phyloP scores from a whole-genome alignment of 1,140 invertebrate genomes.

The Hydropsyche tenuis region DNA sequence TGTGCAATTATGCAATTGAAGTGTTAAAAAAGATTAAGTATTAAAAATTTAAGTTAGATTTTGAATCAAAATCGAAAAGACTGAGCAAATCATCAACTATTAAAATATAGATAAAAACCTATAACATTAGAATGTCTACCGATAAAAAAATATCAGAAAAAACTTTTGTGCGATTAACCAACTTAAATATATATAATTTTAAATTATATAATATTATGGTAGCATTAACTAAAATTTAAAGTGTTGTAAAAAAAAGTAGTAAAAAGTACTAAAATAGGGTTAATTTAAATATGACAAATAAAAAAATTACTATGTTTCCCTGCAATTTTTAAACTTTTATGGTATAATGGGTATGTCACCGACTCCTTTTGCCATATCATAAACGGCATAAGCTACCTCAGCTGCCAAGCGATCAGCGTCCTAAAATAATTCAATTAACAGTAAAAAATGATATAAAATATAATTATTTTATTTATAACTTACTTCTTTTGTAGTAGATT shows the following conservation, averaged over 20 bases:
- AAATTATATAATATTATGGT: too few relatives aligned
- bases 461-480: slow-evolving; percentile 10
- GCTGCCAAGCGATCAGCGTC: slow-evolving; percentile 75
- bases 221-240: too few relatives aligned
- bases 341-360: slow-evolving; percentile 62
- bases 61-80: slow-evolving; percentile 12
- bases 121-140: too few relatives aligned
- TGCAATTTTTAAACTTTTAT: slow-evolving; percentile 2
- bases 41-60: slow-evolving; percentile 1
- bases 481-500: slow-evolving; percentile 79
- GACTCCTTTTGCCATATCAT: slow-evolving; percentile 78
- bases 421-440: slow-evolving; percentile 44
- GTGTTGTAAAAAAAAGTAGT: too few relatives aligned
- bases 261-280: too few relatives aligned
- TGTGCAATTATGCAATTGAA: too few relatives aligned
- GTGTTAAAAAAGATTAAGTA: slow-evolving; percentile 18
- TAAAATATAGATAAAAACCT: background rate
- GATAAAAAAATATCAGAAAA: slow-evolving; percentile 6
- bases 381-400: slow-evolving; percentile 78
- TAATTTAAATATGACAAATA: too few relatives aligned
- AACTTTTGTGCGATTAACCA: slow-evolving; percentile 15
- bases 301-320: too few relatives aligned
- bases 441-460: background rate
- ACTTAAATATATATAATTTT: background rate
- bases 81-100: slow-evolving; percentile 22